Evolutionary conservation across 2,797 vertebrate genomes (phyloP).

Genomic region (Danio kyathit): DNA sequence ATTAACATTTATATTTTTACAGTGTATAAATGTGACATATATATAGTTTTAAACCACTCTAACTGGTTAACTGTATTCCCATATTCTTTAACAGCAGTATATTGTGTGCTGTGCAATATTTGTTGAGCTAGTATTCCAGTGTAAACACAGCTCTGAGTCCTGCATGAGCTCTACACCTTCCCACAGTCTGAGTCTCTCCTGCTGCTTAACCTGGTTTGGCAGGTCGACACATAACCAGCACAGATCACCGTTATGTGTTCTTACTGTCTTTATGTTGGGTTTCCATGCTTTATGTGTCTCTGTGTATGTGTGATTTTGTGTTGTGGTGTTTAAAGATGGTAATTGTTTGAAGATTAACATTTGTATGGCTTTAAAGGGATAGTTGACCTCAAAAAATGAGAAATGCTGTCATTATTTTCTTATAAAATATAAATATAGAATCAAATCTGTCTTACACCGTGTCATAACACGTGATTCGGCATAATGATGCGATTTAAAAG

Average conservation of each 20-base stretch:
- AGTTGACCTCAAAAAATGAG: too few relatives aligned
- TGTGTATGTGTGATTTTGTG: not conserved
- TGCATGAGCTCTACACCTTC: slow-evolving; percentile 23
- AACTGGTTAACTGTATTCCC: too few relatives aligned
- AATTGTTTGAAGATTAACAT: not conserved
- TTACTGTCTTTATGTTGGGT: not conserved
- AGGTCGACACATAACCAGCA: slow-evolving; percentile 12
- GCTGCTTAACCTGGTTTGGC: not conserved
- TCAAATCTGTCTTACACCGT: too few relatives aligned
- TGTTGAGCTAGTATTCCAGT: not conserved
- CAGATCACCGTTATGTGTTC: not conserved
- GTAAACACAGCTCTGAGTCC: not conserved
- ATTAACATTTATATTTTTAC: too few relatives aligned
- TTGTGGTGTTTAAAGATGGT: not conserved
- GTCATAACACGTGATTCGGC: too few relatives aligned
- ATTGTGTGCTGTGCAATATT: slow-evolving; percentile 3
- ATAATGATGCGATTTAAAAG: too few relatives aligned
- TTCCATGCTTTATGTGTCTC: not conserved
- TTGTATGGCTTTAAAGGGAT: not conserved
- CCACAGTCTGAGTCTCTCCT: not conserved
- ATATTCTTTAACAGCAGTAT: too few relatives aligned
- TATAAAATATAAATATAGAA: too few relatives aligned
- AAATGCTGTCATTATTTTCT: too few relatives aligned
- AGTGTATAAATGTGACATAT: too few relatives aligned
- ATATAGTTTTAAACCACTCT: not conserved